These are phyloP conservation scores for Etheostoma perlongum DNA, from an alignment of 2,797 vertebrate species.

Conservation along the genomic window DNA sequence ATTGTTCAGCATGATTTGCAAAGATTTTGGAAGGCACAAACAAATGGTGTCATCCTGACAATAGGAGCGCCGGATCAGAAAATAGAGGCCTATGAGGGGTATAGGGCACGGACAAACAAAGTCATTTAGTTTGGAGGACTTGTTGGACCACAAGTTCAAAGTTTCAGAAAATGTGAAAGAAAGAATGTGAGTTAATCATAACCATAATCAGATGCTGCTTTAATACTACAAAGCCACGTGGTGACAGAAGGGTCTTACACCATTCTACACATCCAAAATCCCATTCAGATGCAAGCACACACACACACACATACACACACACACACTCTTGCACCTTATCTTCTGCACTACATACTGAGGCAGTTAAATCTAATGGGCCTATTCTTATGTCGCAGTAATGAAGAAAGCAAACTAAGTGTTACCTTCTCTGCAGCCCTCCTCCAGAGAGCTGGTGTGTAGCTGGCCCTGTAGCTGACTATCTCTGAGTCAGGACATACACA, in stretches of 20 bases:
- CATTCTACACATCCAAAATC: slow-evolving; percentile 22
- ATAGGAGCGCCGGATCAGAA: background rate
- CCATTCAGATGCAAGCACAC: slow-evolving; percentile 17
- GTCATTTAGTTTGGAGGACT: background rate
- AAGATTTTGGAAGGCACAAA: background rate
- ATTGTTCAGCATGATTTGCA: too few relatives aligned
- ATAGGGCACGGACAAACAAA: too few relatives aligned
- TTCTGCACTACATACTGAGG: slow-evolving; percentile 28
- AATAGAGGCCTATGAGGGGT: too few relatives aligned
- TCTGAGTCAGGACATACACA: slow-evolving; percentile 32
- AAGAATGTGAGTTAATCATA: slow-evolving; percentile 10
- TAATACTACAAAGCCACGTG: slow-evolving; percentile 8
- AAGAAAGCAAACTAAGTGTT: slow-evolving; percentile 50
- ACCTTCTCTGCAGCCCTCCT: slow-evolving; percentile 30
- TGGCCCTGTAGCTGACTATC: slow-evolving; percentile 30
- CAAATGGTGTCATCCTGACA: background rate
- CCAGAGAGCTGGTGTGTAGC: slow-evolving; percentile 10
- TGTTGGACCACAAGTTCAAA: background rate
- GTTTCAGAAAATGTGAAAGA: background rate
- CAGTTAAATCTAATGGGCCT: slow-evolving; percentile 38
- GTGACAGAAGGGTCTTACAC: slow-evolving; percentile 7
- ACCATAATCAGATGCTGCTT: slow-evolving; percentile 29
- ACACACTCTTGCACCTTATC: slow-evolving; percentile 12
- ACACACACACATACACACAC: background rate
- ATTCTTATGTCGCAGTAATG: slow-evolving; percentile 42